Conservation (phyloP, 2,888 invertebrate genomes). For the Allophyes oxyacanthae region DNA sequence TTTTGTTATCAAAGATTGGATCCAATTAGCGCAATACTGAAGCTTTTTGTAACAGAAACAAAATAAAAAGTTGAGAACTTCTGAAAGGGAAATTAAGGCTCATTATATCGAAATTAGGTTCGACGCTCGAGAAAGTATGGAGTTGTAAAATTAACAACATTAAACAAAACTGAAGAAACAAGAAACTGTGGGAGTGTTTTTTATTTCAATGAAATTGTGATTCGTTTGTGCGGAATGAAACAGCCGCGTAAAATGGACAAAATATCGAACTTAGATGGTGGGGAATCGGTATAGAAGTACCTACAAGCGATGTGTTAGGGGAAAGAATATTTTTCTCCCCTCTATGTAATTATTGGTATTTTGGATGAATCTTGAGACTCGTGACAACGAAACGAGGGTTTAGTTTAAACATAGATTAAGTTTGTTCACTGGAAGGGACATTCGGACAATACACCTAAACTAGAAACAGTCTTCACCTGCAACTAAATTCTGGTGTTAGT, state of each 20-base stretch:
- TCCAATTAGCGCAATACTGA: constrained; percentile 40
- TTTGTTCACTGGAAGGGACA: constrained; percentile 27
- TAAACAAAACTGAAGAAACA: constrained; percentile 34
- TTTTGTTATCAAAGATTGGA: constrained; percentile 26
- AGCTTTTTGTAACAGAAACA: constrained; percentile 31
- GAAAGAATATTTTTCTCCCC: constrained; percentile 69
- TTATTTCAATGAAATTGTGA: constrained; percentile 33
- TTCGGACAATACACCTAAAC: not conserved
- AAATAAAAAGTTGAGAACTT: constrained; percentile 39
- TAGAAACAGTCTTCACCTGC: too few relatives aligned
- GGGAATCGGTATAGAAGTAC: constrained; percentile 44
- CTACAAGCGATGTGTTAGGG: constrained; percentile 63
- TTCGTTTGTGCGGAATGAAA: constrained; percentile 34
- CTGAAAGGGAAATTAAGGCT: constrained; percentile 48
- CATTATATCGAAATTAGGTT: constrained; percentile 53
- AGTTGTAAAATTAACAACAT: constrained; percentile 46
- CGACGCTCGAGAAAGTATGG: constrained; percentile 30
- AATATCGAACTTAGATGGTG: constrained; percentile 33
- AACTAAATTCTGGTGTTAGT: too few relatives aligned
- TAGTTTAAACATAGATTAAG: constrained; percentile 15
- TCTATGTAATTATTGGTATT: constrained; percentile 79
- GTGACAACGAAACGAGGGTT: constrained; percentile 31
- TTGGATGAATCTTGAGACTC: constrained; percentile 74
- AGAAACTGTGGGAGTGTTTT: constrained; percentile 15
- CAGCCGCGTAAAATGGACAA: constrained; percentile 29